Evolutionary conservation across 2,113 vertebrate species (phyloP).

Genomic region (Xerus inauris): DNA sequence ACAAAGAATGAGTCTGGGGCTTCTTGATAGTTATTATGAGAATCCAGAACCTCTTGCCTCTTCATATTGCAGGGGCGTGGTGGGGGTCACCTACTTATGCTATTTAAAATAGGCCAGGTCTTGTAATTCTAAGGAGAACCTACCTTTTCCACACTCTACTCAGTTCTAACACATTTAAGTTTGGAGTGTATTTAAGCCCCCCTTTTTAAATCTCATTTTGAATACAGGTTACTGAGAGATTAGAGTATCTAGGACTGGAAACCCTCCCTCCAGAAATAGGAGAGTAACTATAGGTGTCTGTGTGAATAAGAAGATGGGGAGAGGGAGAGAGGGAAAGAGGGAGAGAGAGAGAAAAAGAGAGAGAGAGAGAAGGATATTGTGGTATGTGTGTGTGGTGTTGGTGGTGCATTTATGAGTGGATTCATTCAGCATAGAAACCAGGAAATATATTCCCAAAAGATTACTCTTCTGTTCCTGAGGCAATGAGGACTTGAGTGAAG

Average conservation of each 20-base stretch:
- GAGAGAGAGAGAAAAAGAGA: not conserved
- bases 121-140: not conserved
- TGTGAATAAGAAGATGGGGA: not conserved
- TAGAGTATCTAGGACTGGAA: not conserved
- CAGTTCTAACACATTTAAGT: not conserved
- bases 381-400: not conserved
- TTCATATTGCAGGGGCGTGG: accelerated
- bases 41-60: not conserved
- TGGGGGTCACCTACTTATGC: not conserved
- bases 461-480: not conserved
- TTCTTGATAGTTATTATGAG: not conserved
- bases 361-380: not conserved
- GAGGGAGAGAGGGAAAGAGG: not conserved
- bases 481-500: not conserved
- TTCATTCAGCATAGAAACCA: not conserved
- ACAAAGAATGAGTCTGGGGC: not conserved
- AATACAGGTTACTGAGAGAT: not conserved
- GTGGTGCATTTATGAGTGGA: not conserved
- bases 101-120: not conserved
- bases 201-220: not conserved
- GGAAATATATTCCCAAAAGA: not conserved
- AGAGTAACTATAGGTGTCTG: not conserved
- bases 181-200: not conserved
- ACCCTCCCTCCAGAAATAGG: not conserved
- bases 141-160: not conserved